These are phyloP conservation scores for Drosophila melanica DNA, from an alignment of 1,140 invertebrate genomes.

Conservation along the genomic window DNA sequence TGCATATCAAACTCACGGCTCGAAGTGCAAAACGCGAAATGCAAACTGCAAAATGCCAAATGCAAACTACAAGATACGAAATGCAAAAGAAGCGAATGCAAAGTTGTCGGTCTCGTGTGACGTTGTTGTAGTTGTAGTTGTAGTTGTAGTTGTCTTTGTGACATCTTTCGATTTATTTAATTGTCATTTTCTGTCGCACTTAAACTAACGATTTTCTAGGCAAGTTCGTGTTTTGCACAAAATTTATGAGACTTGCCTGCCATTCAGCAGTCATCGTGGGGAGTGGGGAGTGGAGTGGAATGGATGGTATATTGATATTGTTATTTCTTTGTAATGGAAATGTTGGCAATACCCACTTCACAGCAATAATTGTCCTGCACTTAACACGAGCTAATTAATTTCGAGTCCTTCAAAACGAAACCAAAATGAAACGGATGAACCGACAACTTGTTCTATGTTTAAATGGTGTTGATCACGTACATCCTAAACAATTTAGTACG, in stretches of 20 bases:
- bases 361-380: slow-evolving; percentile 43
- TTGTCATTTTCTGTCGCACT: slow-evolving; percentile 75
- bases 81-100: slow-evolving; percentile 12
- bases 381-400: slow-evolving; percentile 57
- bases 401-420: background rate
- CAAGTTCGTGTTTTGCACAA: slow-evolving; percentile 56
- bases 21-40: slow-evolving; percentile 32
- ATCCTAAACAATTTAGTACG: too few relatives aligned
- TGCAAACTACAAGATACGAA: slow-evolving; percentile 23
- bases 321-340: slow-evolving; percentile 66
- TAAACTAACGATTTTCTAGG: slow-evolving; percentile 76
- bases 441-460: too few relatives aligned
- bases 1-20: slow-evolving; percentile 65
- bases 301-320: slow-evolving; percentile 58
- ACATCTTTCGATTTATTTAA: slow-evolving; percentile 80
- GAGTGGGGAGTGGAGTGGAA: slow-evolving; percentile 21
- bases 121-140: background rate
- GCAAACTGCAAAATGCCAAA: slow-evolving; percentile 35
- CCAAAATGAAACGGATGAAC: too few relatives aligned
- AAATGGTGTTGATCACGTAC: too few relatives aligned
- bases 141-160: slow-evolving; percentile 40
- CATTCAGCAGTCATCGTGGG: slow-evolving; percentile 36
- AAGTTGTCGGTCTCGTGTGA: slow-evolving; percentile 12
- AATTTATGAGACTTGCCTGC: slow-evolving; percentile 58
- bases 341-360: slow-evolving; percentile 60